Percentiles rank a stretch among this genome's conserved stretches.
These are phyloP conservation scores for Cromileptes altivelis DNA, from an alignment of 2,113 vertebrate species.

Conservation along the genomic window DNA sequence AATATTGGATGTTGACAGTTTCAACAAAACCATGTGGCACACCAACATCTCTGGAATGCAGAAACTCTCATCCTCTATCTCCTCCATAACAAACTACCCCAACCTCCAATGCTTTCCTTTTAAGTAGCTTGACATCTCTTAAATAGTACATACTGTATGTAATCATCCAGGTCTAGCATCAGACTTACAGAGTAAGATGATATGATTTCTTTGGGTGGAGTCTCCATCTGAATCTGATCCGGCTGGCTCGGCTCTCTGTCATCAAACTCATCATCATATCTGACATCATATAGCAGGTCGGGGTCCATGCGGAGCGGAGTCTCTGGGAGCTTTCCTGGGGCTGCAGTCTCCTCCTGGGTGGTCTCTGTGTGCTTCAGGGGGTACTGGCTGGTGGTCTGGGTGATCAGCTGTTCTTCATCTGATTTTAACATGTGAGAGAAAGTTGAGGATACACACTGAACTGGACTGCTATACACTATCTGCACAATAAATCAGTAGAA, in stretches of 20 bases:
- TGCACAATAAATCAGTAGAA: neutral
- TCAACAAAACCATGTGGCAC: neutral
- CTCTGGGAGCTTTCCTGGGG: slow-evolving; percentile 94
- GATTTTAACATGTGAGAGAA: neutral
- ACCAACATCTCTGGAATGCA: too few relatives aligned
- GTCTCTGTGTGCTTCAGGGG: slow-evolving; percentile 89
- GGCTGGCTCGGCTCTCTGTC: slow-evolving; percentile 74
- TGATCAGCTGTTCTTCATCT: slow-evolving; percentile 84
- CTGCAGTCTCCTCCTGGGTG: slow-evolving; percentile 90
- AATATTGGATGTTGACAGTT: neutral
- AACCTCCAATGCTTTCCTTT: too few relatives aligned
- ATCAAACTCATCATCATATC: slow-evolving; percentile 82
- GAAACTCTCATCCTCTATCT: too few relatives aligned
- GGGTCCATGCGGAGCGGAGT: slow-evolving; percentile 92
- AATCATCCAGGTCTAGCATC: neutral
- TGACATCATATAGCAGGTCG: slow-evolving; percentile 78
- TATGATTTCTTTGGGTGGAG: slow-evolving; percentile 87
- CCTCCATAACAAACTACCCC: neutral
- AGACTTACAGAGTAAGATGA: slow-evolving; percentile 91
- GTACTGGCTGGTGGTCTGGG: slow-evolving; percentile 94
- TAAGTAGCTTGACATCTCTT: neutral
- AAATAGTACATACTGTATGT: neutral
- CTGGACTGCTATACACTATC: neutral
- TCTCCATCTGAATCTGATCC: slow-evolving; percentile 85
- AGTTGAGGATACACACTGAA: neutral